A percentile compares a stretch with the other conserved stretches of the same genome.
These are phyloP conservation scores for Seriola quinqueradiata DNA, from an alignment of 2,113 vertebrate genomes.

Conservation along the genomic window DNA sequence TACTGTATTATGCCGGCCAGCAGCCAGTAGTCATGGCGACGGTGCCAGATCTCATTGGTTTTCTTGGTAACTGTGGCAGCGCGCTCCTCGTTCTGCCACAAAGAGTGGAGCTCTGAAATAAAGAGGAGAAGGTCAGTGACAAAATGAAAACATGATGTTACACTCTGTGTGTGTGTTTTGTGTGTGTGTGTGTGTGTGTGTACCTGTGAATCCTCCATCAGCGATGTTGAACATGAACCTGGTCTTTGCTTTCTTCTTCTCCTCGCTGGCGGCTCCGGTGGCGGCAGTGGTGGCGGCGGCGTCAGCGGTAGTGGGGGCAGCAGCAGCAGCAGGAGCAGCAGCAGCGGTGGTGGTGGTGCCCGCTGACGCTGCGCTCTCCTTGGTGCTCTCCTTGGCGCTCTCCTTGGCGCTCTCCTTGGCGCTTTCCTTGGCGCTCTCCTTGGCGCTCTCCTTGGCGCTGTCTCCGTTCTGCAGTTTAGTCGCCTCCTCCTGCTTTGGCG, in stretches of 20 bases:
- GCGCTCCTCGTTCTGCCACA: slow-evolving; percentile 98
- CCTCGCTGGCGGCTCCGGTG: slow-evolving; percentile 66
- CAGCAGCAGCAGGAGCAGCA: not conserved
- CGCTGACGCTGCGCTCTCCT: slow-evolving; percentile 74
- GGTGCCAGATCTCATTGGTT: slow-evolving; percentile 98
- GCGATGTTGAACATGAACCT: slow-evolving; percentile 99
- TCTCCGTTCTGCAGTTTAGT: slow-evolving; percentile 95
- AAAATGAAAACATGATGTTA: too few species aligned
- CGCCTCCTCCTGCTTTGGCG: slow-evolving; percentile 86
- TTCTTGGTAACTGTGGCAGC: slow-evolving; percentile 98
- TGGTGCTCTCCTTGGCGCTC: slow-evolving; percentile 66
- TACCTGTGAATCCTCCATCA: slow-evolving; percentile 98
- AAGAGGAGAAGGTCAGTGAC: not conserved
- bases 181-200: not conserved
- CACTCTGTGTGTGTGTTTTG: not conserved
- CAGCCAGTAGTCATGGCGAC: slow-evolving; percentile 98
- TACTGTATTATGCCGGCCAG: slow-evolving; percentile 99
- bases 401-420: slow-evolving; percentile 84
- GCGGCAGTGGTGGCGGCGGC: not conserved
- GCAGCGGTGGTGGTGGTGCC: not conserved
- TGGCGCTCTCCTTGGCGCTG: slow-evolving; percentile 86
- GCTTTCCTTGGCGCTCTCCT: slow-evolving; percentile 13
- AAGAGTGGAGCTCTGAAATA: slow-evolving; percentile 92
- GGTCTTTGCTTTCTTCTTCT: slow-evolving; percentile 92
- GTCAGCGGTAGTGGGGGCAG: not conserved